These are phyloP conservation scores for Troilus luridus DNA, from an alignment of 2,888 invertebrate species.

Conservation along the genomic window DNA sequence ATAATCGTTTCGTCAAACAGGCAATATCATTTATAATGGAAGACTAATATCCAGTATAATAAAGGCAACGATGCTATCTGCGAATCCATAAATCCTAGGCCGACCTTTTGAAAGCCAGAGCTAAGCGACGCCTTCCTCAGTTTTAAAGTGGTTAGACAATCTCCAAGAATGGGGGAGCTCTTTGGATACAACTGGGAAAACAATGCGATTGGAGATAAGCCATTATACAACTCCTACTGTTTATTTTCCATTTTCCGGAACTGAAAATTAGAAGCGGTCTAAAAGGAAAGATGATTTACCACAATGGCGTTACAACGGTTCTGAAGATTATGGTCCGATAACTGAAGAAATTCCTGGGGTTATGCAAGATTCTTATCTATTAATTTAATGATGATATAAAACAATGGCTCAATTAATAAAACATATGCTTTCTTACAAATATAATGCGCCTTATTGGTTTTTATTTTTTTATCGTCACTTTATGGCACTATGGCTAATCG, in stretches of 20 bases:
- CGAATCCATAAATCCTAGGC: neutral
- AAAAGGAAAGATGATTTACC: neutral
- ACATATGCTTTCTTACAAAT: neutral
- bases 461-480: too few species aligned
- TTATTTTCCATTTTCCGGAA: slow-evolving; percentile 3
- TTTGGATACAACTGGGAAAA: neutral
- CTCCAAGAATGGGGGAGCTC: neutral
- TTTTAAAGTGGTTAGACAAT: neutral
- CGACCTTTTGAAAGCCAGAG: neutral
- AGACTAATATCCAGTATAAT: neutral
- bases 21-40: neutral
- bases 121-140: neutral
- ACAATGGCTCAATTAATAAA: neutral
- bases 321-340: neutral
- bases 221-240: neutral
- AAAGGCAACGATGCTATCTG: neutral
- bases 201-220: neutral
- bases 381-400: neutral
- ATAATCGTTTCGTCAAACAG: neutral
- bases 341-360: neutral
- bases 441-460: too few species aligned
- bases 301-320: neutral
- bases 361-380: neutral
- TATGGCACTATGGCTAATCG: too few species aligned
- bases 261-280: neutral